Base-by-base conservation (phyloP, 2,113 vertebrate species). In the Boleophthalmus pectinirostris region DNA sequence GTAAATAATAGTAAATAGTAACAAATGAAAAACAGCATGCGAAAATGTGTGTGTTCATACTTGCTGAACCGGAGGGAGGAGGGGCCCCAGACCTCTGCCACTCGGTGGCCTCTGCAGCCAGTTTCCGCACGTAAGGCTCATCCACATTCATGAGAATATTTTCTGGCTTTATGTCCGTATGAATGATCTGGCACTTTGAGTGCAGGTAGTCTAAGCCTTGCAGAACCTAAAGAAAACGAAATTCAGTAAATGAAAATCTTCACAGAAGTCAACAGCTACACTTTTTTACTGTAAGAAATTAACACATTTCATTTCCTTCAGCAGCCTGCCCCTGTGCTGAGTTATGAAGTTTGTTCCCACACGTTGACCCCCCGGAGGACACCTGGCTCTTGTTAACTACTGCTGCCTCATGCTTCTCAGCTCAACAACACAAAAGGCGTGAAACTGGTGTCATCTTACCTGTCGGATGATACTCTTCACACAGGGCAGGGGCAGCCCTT, bases 121-220 rank as follows among this genome's bases (percentile, higher is more conserved):
- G 93, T 56, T 92, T 94, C 7, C 98, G 93, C 33, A 99, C 93
- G 24, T 99, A 99, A 24, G 95, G 92, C 85, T 98, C 95, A 0
- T 97, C 96, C 2, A 99, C 97, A 6, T 94, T 98, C 90, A 99
- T 91, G 35, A 99, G 89, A 74, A 99, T 98, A 80, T 99, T 99
- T 87, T 99, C 98, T 0, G 98, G 98, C 74, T 99, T 99, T 74
- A 99, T 97, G 74, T 99, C 98, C 0, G 98, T 99, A 81, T 99
- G 98, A 86, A 99, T 99, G 87, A 99, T 98, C 56, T 98, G 88
- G 91, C 98, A 99, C 69, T 97, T 98, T 3, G 95, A 94, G 83
- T 99, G 98, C 91, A 99, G 86, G 80, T 99, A 99, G 88, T 98
- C 96, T 80, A 99, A 91, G 63, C 98, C 98, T 88, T 99, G 96